Evolutionary conservation across 2,113 vertebrate genomes (phyloP), one percentile per base, ranked within the genome.

Genomic region (Paracanthobrama guichenoti): DNA sequence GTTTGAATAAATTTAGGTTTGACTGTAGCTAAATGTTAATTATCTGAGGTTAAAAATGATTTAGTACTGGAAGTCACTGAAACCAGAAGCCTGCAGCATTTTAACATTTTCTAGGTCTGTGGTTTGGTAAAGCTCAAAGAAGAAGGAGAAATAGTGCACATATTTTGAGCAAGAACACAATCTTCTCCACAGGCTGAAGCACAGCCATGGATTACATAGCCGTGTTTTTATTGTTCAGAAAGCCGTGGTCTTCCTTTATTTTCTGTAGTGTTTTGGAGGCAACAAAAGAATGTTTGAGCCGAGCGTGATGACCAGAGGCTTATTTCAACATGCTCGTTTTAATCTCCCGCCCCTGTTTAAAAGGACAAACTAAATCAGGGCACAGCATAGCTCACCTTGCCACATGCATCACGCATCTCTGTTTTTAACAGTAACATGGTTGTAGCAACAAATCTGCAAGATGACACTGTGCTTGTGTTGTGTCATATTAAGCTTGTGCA

Each of bases 141-240:
- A 53, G 1, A 9, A 22, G 20, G 6, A 7, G 81, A 86, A 79
- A 84, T 62, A 84, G 57, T 79, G 73, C 24, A 72, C n/a, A 48
- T 77, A 24, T 82, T 80, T 48, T 35, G 26, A 46, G 50, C n/a
- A 39, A 79, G 59, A 75, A 57, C 60, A 35, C 64, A 18, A 50
- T 85, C 62, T 83, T 81, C 76, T 83, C 69, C n/a, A 14, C 44
- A 66, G 50, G 44, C 39, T 42, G n/a, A 14, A 78, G 8, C 22
- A 46, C 26, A n/a, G 9, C 24, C n/a, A 24, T 46, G 67, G 53
- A 59, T 83, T 80, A 31, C 16, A 44, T n/a, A n/a, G n/a, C n/a
- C n/a, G n/a, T n/a, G n/a, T 46, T 39, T 55, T 82, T 76, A 2
- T 48, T 55, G 76, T 76, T 6, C 31, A 20, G 42, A 59, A 44